A percentile compares a stretch with the other conserved stretches of the same genome.
These are phyloP conservation scores for Timema cristinae DNA, from an alignment of 2,888 invertebrate species.

Conservation along the genomic window DNA sequence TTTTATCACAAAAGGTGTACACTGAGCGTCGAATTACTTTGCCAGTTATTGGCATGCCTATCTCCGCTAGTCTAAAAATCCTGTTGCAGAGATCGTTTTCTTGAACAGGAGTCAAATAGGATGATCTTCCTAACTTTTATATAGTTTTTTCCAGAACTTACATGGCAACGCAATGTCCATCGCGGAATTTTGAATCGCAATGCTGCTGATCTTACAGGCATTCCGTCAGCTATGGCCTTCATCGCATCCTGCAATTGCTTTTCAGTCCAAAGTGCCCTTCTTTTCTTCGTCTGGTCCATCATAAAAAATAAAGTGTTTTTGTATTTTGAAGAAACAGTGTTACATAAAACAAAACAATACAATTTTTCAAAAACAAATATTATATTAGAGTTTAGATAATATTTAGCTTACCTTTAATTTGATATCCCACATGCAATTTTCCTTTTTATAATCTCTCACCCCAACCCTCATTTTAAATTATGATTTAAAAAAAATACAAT, in stretches of 20 bases:
- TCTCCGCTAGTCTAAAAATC: constrained; percentile 2
- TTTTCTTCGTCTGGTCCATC: not conserved
- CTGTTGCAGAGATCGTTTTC: not conserved
- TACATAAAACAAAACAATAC: not conserved
- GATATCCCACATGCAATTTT: too few species aligned
- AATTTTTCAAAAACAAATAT: too few species aligned
- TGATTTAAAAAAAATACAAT: too few species aligned
- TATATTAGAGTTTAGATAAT: too few species aligned
- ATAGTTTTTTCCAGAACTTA: not conserved
- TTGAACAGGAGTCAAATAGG: not conserved
- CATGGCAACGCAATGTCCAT: not conserved
- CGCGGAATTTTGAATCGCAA: not conserved
- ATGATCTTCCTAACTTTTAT: not conserved
- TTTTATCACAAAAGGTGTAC: constrained; percentile 1
- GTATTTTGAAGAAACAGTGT: not conserved
- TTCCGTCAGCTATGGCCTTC: constrained; percentile 10
- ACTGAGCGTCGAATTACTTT: not conserved
- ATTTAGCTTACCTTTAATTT: too few species aligned
- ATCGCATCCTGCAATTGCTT: not conserved
- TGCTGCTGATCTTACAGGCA: constrained; percentile 7
- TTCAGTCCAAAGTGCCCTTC: not conserved
- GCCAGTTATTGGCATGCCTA: constrained; percentile 5
- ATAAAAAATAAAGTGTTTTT: not conserved
- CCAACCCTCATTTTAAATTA: too few species aligned
- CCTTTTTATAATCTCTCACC: too few species aligned